Evolutionary conservation across 2,113 vertebrate species (phyloP), one percentile per base, ranked within the genome.

Genomic region (Reinhardtius hippoglossoides): DNA sequence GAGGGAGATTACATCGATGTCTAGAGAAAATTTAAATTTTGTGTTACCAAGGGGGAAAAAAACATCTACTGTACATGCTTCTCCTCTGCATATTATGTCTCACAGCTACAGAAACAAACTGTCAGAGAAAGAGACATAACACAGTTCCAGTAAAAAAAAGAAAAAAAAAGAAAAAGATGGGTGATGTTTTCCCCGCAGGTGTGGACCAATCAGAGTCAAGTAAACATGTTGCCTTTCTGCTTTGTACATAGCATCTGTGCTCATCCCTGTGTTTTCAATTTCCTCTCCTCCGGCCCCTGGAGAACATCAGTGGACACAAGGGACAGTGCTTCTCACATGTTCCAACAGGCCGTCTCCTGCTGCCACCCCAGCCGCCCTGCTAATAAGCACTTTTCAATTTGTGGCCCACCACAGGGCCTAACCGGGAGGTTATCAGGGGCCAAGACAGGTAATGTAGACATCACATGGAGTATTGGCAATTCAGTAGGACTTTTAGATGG

Each of bases 191-290:
- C 42, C 62, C n/a, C 27, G 55, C 70, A 74, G 70, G 80, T 81
- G 67, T 76, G 72, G 59, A 73, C 91, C 88, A 35, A 0, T 90
- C 80, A 80, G 81, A 74, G 74, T 37, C 73, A 81, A 87, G 83
- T 92, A 92, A 93, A 93, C 91, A 91, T 92, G 90, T 85, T 92
- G 72, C 80, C 89, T 63, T 83, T 78, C 67, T 62, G 58, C 67
- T 35, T 54, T 60, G 88, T 86, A 81, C 76, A 68, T 37, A 21
- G 50, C 69, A 84, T 90, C 83, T 83, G 84, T 89, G 78, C 71
- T 85, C 82, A 65, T 87, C 75, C 27, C 50, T 81, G 61, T 91
- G 83, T 88, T 91, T 91, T 88, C 78, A 78, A 62, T 72, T 61
- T 72, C 71, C 40, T 71, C 66, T 63, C 70, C 40, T 57, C 73